Conservation (phyloP, 2,797 vertebrate species). For the Pelochelys cantorii region DNA sequence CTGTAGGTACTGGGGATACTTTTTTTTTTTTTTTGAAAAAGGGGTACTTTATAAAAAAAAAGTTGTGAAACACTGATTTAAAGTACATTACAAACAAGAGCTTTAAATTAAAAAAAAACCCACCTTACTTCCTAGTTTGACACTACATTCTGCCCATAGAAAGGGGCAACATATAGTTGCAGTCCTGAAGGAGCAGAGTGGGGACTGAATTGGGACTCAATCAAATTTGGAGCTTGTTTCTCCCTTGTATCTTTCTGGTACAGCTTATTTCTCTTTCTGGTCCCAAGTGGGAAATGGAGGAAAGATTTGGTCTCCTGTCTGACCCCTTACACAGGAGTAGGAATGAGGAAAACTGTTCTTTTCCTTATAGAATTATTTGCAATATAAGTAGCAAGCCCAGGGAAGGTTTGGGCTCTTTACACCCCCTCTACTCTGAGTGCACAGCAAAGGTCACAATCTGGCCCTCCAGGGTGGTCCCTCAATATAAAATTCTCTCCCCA, state of each 20-base stretch:
- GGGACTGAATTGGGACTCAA: not conserved
- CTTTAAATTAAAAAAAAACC: not conserved
- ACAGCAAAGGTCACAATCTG: not conserved
- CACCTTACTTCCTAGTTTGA: not conserved
- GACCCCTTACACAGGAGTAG: not conserved
- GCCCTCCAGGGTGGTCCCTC: not conserved
- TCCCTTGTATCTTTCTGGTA: not conserved
- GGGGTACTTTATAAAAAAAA: too few species aligned
- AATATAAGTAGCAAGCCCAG: not conserved
- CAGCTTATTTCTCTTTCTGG: too few species aligned
- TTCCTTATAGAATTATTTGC: not conserved
- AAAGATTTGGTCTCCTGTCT: not conserved
- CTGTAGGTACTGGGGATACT: too few species aligned
- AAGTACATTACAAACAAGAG: not conserved
- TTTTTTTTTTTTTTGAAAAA: too few species aligned
- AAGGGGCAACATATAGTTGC: too few species aligned
- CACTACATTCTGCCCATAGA: not conserved
- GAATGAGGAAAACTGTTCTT: not conserved
- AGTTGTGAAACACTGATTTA: too few species aligned
- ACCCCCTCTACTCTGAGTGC: not conserved
- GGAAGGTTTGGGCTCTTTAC: not conserved
- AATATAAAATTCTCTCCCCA: accelerated
- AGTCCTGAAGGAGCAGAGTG: not conserved
- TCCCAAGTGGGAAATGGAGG: not conserved
- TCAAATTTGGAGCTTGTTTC: not conserved